Conservation (phyloP, 2,113 vertebrate species). For the Phocoena sinus region DNA sequence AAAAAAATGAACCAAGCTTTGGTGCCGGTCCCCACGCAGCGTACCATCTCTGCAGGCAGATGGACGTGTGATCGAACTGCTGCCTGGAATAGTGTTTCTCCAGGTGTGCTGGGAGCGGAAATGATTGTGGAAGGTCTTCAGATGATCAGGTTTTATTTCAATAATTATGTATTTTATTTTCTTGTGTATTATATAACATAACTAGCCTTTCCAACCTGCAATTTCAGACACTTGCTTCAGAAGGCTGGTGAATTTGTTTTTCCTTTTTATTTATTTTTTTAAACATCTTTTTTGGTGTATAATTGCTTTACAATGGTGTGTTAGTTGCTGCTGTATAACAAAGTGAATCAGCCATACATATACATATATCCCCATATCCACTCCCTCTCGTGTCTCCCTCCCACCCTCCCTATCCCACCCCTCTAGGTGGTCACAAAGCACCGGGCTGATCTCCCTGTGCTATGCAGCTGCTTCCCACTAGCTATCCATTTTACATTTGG, state of each 20-base stretch:
- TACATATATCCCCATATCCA: no score
- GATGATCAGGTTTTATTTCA: background rate
- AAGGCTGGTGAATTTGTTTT: background rate
- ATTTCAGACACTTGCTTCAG: background rate
- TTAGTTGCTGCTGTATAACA: no score
- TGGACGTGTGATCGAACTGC: accelerated
- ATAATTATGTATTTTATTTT: background rate
- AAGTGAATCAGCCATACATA: no score
- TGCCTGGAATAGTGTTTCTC: background rate
- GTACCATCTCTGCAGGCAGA: background rate
- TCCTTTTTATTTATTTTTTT: no score
- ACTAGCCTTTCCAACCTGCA: background rate
- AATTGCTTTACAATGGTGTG: no score
- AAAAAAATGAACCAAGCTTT: background rate
- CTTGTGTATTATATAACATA: background rate
- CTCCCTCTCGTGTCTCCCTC: no score
- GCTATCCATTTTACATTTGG: no score
- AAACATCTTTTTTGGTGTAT: no score
- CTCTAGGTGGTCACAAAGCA: no score
- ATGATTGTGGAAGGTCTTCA: background rate
- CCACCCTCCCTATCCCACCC: no score
- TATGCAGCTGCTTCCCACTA: no score
- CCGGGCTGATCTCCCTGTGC: no score
- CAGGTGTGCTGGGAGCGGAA: background rate
- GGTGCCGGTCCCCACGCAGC: background rate